These are phyloP conservation scores for Lasioglossum albipes DNA, from an alignment of 1,140 invertebrate species.

Conservation along the genomic window DNA sequence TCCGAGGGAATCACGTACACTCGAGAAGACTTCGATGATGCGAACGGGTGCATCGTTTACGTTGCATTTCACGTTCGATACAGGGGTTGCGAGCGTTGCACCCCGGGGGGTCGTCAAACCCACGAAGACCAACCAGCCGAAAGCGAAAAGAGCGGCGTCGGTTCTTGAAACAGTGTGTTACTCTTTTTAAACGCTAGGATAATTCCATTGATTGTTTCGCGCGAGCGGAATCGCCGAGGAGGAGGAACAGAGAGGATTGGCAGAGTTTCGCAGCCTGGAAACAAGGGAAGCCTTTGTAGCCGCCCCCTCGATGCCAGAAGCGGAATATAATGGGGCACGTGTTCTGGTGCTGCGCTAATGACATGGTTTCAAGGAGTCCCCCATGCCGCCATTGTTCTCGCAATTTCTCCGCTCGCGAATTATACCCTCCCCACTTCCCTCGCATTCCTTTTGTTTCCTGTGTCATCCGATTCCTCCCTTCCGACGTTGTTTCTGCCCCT, in stretches of 20 bases:
- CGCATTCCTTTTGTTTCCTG: neutral
- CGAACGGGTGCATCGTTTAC: too few relatives aligned
- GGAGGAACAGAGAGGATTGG: neutral
- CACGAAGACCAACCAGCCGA: constrained; percentile 8
- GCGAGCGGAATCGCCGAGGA: neutral
- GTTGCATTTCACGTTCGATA: too few relatives aligned
- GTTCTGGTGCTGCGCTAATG: constrained; percentile 60
- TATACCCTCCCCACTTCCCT: neutral
- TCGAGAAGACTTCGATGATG: neutral
- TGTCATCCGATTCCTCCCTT: neutral
- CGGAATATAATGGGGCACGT: constrained; percentile 63
- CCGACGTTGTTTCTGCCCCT: neutral
- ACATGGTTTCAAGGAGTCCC: constrained; percentile 56
- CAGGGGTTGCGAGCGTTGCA: constrained; percentile 36
- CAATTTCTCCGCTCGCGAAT: constrained; percentile 12
- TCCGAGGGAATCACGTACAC: constrained; percentile 44
- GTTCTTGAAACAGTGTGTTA: neutral
- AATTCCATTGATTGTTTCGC: constrained; percentile 46
- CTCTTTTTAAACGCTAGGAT: constrained; percentile 24
- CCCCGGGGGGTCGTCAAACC: constrained; percentile 34
- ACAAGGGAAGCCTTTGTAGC: constrained; percentile 62
- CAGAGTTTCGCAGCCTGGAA: constrained; percentile 37
- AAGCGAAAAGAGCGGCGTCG: too few relatives aligned
- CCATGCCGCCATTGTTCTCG: constrained; percentile 53
- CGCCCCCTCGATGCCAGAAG: constrained; percentile 19